Evolutionary conservation across 2,888 invertebrate species (phyloP), one percentile per base, ranked within the genome.

Genomic region (Lordiphosa andalusiaca): DNA sequence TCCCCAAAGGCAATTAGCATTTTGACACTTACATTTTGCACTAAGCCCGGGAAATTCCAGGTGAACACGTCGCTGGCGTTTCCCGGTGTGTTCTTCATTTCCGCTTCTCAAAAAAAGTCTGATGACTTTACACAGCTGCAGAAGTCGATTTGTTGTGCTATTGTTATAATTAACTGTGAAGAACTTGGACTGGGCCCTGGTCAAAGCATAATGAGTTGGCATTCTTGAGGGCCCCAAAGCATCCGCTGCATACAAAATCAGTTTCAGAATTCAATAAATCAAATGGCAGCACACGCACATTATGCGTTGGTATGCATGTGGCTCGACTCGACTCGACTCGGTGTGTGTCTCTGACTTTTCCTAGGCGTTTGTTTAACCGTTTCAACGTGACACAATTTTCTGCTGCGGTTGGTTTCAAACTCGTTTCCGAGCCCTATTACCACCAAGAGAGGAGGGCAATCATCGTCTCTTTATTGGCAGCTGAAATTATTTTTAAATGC

Each of bases 301-400:
- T 76, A 83, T 83, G 73, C 73, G 48, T 74, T 52, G 77, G 84
- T 71, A 77, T 83, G 81, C 67, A 61, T 41, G 42, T 63, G 58
- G 50, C 48, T 58, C 41, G 30, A 33, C 35, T 21, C 38, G 37
- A 16, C 44, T 19, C 19, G 0, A 3, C 19, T 19, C 19, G 2
- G 19, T 54, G 47, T 59, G 42, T 53, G 46, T 36, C 58, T 37
- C 52, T 63, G 53, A 53, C 50, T 65, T 53, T 53, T 50, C 44
- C 48, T 53, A 50, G 9, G 16, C 39, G 38, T 13, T 25, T 49
- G 49, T 65, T 65, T 65, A 65, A 65, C 65, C 65, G 69, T 65
- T 69, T 40, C 63, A 73, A 82, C 80, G 80, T 83, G 81, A 81
- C 83, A 80, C 80, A 80, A 83, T 80, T 80, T 83, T 76, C 74